phyloP scores from a whole-genome alignment of 2,797 vertebrate genomes.

The Artibeus jamaicensis region DNA sequence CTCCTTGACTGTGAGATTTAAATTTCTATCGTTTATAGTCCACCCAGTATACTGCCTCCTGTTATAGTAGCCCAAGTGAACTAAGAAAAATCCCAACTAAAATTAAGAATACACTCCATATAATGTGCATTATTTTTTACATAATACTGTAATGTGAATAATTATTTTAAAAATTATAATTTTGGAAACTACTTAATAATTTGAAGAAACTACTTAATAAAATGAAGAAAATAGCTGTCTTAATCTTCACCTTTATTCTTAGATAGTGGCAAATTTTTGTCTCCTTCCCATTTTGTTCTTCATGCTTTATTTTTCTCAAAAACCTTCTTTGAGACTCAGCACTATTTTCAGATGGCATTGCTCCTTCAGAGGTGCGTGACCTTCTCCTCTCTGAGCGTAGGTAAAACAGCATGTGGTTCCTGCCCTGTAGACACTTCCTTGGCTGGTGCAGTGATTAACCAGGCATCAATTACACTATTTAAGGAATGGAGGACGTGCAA shows the following conservation, averaged over 20 bases:
- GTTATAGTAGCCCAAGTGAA: neutral
- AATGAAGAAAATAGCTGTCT: neutral
- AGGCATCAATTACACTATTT: constrained; percentile 70
- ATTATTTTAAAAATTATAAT: neutral
- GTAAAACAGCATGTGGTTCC: constrained; percentile 38
- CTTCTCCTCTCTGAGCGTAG: constrained; percentile 11
- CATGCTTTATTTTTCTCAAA: neutral
- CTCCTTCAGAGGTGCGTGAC: constrained; percentile 25
- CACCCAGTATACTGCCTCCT: neutral
- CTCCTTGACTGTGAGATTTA: neutral
- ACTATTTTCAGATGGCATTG: neutral
- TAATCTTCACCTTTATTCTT: neutral
- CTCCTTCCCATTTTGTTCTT: neutral
- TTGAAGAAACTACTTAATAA: neutral
- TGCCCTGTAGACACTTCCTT: constrained; percentile 43
- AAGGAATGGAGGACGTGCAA: neutral
- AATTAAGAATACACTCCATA: neutral
- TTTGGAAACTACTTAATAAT: neutral
- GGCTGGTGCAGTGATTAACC: constrained; percentile 70
- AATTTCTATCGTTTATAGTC: neutral
- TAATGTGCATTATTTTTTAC: neutral
- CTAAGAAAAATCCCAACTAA: neutral
- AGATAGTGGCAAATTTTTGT: neutral
- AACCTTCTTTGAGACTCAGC: neutral
- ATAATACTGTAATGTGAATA: neutral